Evolutionary conservation across 1,140 invertebrate genomes (phyloP), one percentile per base, ranked within the genome.

Genomic region (Drosophila insularis): DNA sequence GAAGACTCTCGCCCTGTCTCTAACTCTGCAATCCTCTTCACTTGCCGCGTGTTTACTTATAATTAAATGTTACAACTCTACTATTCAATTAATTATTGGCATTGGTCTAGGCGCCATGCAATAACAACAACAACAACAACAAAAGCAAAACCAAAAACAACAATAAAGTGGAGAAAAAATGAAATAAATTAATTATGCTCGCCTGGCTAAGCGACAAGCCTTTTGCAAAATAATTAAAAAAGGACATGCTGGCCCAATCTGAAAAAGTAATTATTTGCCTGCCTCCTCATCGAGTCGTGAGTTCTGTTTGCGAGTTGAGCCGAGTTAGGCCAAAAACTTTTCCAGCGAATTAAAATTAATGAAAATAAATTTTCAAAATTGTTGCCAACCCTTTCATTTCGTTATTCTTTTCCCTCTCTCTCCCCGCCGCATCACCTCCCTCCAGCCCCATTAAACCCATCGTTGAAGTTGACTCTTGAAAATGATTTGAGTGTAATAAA

Each of bases 321-420:
- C 43, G 61, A 60, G 31, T 31, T 59, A 67, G 66, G 76, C 68
- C 58, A 62, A 71, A 77, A 87, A 87, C 72, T 87, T 84, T 87
- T 80, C 66, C 82, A 82, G 67, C 79, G 80, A 82, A 87, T 87
- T 87, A 82, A 87, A 87, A 87, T 87, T 89, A 87, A 87, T 87
- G 82, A 89, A 86, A 87, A 87, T 89, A 87, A 80, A 87, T 87
- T 89, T 87, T 80, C 79, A 73, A 81, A 87, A 89, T 87, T 87
- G 72, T 87, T 85, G 81, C 80, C 75, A 87, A 86, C 78, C 81
- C 81, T 75, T 81, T 87, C 59, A 62, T 63, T 67, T 71, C 7
- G 46, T 55, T 19, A 56, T 7, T 40, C 37, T 35, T 27, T 55
- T 14, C 2, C n/a, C 7, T 21, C 53, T 23, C 10, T 10, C 2